Conservation (phyloP, 30 jellyfish, hydroid and myxozoan genomes). For the Clytia hemisphaerica region DNA sequence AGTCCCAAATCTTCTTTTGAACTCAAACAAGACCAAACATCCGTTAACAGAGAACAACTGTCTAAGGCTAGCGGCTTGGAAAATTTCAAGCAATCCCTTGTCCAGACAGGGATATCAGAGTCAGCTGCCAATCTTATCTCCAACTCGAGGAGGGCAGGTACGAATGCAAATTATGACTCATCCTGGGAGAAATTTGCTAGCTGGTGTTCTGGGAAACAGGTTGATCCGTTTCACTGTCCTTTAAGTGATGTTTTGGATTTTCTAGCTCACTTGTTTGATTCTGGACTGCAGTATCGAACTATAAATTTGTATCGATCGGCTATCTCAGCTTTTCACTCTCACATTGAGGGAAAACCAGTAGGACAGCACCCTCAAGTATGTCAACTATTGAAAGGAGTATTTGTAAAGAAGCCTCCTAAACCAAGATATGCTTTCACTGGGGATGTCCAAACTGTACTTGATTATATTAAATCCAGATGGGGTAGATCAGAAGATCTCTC, state of each 20-base stretch:
- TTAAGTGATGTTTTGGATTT: background rate
- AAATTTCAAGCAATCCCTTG: slow-evolving; percentile 2
- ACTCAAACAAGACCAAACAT: slow-evolving; percentile 15
- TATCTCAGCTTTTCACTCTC: slow-evolving; percentile 1
- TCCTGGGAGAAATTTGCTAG: slow-evolving; percentile 27
- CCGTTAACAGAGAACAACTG: slow-evolving; percentile 14
- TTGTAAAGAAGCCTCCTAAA: slow-evolving; percentile 17
- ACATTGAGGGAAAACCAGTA: slow-evolving; percentile 19
- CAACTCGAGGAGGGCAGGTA: slow-evolving; percentile 12
- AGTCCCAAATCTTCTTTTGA: slow-evolving; percentile 6
- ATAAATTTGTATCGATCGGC: slow-evolving; percentile 20
- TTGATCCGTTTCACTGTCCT: slow-evolving; percentile 29
- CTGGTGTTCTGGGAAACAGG: slow-evolving; percentile 30
- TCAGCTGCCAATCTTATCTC: slow-evolving; percentile 19
- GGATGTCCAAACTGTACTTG: slow-evolving; percentile 26
- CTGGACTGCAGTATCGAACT: slow-evolving; percentile 15
- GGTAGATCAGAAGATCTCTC: background rate
- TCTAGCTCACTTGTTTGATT: slow-evolving; percentile 15
- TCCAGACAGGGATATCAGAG: slow-evolving; percentile 14
- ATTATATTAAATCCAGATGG: slow-evolving; percentile 9
- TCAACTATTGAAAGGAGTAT: slow-evolving; percentile 20
- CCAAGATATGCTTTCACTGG: slow-evolving; percentile 21
- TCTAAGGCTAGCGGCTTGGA: slow-evolving; percentile 38
- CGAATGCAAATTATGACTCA: slow-evolving; percentile 19
- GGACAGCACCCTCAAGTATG: slow-evolving; percentile 33